A percentile compares a stretch with the other conserved stretches of the same genome.
These are phyloP conservation scores for Falco rusticolus DNA, from an alignment of 2,797 vertebrate species.

Conservation along the genomic window DNA sequence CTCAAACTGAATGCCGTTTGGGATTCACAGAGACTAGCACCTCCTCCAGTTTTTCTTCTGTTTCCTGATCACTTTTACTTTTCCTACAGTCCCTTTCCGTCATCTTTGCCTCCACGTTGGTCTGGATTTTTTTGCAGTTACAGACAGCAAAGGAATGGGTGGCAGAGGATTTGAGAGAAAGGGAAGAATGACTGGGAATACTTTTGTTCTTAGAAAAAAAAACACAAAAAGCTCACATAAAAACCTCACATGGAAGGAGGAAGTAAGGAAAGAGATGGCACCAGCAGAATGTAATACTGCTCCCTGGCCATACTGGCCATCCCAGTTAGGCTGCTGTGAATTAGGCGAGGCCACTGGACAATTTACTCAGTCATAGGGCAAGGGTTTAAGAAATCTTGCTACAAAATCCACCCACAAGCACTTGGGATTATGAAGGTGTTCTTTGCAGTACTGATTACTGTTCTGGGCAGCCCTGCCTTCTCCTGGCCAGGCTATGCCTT, in stretches of 20 bases:
- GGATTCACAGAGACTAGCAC: neutral
- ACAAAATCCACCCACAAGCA: neutral
- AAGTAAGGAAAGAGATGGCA: neutral
- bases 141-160: neutral
- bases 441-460: neutral
- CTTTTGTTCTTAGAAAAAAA: neutral
- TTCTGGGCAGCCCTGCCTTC: neutral
- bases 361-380: neutral
- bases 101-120: neutral
- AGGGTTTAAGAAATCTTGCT: neutral
- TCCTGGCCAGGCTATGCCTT: neutral
- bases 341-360: neutral
- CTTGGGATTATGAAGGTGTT: neutral
- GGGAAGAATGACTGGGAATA: neutral
- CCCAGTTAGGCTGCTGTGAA: neutral
- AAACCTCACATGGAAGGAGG: neutral
- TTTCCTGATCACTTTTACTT: neutral
- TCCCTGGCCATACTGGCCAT: neutral
- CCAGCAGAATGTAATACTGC: neutral
- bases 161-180: neutral
- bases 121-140: neutral
- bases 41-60: neutral
- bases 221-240: rapidly evolving
- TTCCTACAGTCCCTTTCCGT: neutral
- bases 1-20: neutral